phyloP scores from a whole-genome alignment of 2,888 invertebrate species.

The Ashinkailepas kermadecensis region DNA sequence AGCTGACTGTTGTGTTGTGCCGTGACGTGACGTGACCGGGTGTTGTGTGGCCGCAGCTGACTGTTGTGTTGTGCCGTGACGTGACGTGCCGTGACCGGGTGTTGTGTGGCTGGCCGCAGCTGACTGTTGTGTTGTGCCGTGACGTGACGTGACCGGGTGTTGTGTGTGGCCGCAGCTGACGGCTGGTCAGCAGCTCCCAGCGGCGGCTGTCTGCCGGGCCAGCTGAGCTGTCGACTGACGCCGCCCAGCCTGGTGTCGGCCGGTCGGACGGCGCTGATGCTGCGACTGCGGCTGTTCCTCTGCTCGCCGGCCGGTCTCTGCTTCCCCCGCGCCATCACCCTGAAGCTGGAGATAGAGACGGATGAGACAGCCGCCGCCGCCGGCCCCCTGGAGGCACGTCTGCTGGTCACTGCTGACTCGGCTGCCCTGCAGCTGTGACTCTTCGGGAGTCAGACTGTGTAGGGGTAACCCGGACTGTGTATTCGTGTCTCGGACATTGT shows the following conservation, averaged over 20 bases:
- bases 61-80: no score
- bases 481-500: no score
- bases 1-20: no score
- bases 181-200: neutral
- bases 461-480: no score
- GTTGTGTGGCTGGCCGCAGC: no score
- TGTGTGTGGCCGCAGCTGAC: neutral
- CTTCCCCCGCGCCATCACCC: neutral
- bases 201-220: neutral
- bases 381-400: neutral
- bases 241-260: neutral
- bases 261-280: neutral
- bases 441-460: no score
- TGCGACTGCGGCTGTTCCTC: neutral
- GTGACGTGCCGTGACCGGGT: no score
- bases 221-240: neutral
- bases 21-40: no score
- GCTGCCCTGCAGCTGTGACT: no score
- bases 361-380: neutral
- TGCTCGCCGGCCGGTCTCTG: slow-evolving; percentile 8
- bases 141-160: no score
- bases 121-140: no score
- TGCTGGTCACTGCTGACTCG: neutral
- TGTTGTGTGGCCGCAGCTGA: no score
- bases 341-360: neutral